These are phyloP conservation scores for Aphidoletes aphidimyza DNA, from an alignment of 2,888 invertebrate species.

Conservation along the genomic window DNA sequence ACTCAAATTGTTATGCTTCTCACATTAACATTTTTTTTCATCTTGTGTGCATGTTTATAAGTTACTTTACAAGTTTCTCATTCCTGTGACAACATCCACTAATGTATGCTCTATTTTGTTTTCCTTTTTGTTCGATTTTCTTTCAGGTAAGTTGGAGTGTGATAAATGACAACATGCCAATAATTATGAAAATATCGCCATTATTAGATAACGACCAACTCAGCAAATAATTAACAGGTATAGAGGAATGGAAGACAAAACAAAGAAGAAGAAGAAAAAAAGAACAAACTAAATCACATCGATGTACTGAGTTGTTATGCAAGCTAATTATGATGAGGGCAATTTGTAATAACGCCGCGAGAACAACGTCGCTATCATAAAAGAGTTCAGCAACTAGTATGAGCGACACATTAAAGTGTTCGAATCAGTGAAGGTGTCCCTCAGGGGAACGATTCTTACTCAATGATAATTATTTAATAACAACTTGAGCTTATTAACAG, in stretches of 20 bases:
- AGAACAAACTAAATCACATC: too few species aligned
- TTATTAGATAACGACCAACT: constrained; percentile 40
- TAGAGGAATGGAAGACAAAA: not conserved
- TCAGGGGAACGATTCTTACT: constrained; percentile 38
- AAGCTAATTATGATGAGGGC: constrained; percentile 31
- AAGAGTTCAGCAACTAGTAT: not conserved
- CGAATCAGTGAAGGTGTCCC: not conserved
- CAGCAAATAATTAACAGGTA: constrained; percentile 49
- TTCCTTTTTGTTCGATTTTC: not conserved
- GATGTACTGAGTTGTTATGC: not conserved
- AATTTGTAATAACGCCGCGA: not conserved
- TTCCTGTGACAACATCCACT: not conserved
- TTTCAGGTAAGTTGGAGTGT: constrained; percentile 28
- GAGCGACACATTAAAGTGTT: too few species aligned
- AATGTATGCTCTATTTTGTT: not conserved
- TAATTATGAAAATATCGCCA: constrained; percentile 33
- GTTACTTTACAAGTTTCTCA: not conserved
- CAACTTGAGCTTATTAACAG: constrained; percentile 21
- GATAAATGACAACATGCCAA: constrained; percentile 23
- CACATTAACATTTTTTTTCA: too few species aligned
- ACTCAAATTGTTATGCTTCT: too few species aligned
- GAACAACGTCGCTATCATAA: not conserved
- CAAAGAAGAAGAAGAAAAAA: too few species aligned
- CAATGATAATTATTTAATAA: constrained; percentile 47
- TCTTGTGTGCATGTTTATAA: not conserved